A percentile compares a stretch with the other conserved stretches of the same genome.
Conservation (phyloP, 2,797 vertebrate species). For the Gallinago solitaria region DNA sequence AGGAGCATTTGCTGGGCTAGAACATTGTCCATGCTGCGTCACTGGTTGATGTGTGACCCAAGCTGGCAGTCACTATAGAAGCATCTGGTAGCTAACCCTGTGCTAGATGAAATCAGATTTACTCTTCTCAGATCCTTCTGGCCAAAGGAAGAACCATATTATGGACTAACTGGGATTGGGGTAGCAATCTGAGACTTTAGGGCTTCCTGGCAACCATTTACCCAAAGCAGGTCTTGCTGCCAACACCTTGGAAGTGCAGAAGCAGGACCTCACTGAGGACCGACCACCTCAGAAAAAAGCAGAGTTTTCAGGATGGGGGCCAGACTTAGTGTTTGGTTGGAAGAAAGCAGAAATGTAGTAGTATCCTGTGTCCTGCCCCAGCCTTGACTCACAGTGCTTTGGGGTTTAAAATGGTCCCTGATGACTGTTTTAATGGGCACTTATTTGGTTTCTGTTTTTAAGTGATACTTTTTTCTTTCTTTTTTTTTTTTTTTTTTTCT, state of each 20-base stretch:
- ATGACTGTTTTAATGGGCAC: rapidly evolving
- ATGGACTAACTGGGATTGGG: neutral
- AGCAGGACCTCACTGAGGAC: neutral
- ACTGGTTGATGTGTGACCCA: neutral
- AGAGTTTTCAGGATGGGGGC: rapidly evolving
- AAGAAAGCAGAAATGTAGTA: neutral
- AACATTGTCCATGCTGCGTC: neutral
- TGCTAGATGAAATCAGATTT: neutral
- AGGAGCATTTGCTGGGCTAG: neutral
- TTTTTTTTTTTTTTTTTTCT: neutral
- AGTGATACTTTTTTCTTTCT: neutral
- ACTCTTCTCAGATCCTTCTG: neutral
- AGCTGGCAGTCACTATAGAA: neutral
- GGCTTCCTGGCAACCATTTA: neutral
- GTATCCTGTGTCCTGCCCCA: rapidly evolving
- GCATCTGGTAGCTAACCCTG: neutral
- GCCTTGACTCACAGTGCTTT: neutral
- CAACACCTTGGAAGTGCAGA: neutral
- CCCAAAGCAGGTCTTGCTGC: neutral
- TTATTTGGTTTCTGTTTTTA: neutral
- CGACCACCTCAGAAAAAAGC: neutral
- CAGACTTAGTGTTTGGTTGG: neutral
- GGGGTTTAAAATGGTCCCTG: neutral
- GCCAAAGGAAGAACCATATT: neutral
- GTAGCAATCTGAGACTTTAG: neutral